Conservation (phyloP, 2,888 invertebrate species). For the Pammene fasciana region DNA sequence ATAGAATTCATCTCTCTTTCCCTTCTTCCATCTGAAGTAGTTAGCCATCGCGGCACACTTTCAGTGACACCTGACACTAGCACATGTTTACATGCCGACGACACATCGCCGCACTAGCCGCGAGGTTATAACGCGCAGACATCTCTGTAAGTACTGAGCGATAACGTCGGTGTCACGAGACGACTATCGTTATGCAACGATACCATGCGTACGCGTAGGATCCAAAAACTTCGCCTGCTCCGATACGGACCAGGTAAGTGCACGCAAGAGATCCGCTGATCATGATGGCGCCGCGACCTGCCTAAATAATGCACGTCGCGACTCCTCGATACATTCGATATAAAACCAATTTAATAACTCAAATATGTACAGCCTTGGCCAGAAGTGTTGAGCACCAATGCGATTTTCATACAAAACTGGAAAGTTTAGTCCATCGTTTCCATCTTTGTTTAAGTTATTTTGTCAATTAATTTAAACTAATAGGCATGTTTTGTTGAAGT, state of each 20-base stretch:
- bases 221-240: conserved; percentile 56
- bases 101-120: conserved; percentile 53
- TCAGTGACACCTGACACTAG: conserved; percentile 52
- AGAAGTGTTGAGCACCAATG: too few relatives aligned
- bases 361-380: too few relatives aligned
- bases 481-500: too few relatives aligned
- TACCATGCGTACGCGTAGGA: conserved; percentile 53
- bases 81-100: conserved; percentile 47
- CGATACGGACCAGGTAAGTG: conserved; percentile 56
- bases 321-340: not conserved
- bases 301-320: too few relatives aligned
- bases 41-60: conserved; percentile 81
- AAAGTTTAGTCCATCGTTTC: too few relatives aligned
- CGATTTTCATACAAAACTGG: too few relatives aligned
- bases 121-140: conserved; percentile 67
- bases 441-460: too few relatives aligned
- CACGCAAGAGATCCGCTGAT: conserved; percentile 47
- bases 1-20: conserved; percentile 83
- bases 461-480: too few relatives aligned
- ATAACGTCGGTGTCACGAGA: conserved; percentile 77
- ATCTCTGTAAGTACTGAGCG: conserved; percentile 74
- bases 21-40: conserved; percentile 88
- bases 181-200: conserved; percentile 70
- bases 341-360: not conserved
- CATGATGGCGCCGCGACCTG: conserved; percentile 34